phyloP scores from a whole-genome alignment of 2,888 invertebrate species.

The Eurytoma adleriae region DNA sequence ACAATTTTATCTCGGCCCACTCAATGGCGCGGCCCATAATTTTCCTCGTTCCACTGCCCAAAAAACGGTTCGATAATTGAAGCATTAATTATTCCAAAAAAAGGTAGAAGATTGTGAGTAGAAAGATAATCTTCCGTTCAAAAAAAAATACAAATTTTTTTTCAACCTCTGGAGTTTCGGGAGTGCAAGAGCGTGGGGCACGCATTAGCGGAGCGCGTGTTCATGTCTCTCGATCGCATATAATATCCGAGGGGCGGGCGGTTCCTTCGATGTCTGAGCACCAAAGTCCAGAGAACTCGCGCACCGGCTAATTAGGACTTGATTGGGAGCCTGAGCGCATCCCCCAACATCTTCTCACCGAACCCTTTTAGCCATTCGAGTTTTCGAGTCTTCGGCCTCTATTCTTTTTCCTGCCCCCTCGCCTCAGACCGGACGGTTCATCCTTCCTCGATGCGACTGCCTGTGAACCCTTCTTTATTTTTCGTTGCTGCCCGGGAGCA shows the following conservation, averaged over 20 bases:
- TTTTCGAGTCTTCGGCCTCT: slow-evolving; percentile 25
- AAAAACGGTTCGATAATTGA: slow-evolving; percentile 43
- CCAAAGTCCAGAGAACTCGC: slow-evolving; percentile 3
- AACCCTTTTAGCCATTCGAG: slow-evolving; percentile 42
- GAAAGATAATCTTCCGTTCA: slow-evolving; percentile 40
- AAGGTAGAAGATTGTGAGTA: neutral
- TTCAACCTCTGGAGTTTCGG: slow-evolving; percentile 30
- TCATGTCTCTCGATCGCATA: slow-evolving; percentile 42
- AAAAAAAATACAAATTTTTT: slow-evolving; percentile 3
- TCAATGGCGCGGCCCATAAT: slow-evolving; percentile 39
- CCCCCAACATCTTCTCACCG: slow-evolving; percentile 28
- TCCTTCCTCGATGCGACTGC: slow-evolving; percentile 7
- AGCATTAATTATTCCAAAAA: slow-evolving; percentile 56
- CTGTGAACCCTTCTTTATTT: slow-evolving; percentile 10
- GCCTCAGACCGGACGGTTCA: neutral
- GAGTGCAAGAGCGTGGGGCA: slow-evolving; percentile 53
- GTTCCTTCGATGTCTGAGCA: slow-evolving; percentile 24
- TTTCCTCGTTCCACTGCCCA: neutral
- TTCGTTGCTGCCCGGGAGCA: neutral
- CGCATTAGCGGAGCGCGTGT: slow-evolving; percentile 55
- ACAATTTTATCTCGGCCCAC: slow-evolving; percentile 23
- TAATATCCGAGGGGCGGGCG: slow-evolving; percentile 42
- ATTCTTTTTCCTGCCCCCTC: slow-evolving; percentile 36
- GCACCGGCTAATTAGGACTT: slow-evolving; percentile 70
- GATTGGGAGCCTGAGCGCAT: slow-evolving; percentile 64